These are phyloP conservation scores for Tricholauxania praeusta DNA, from an alignment of 2,888 invertebrate genomes.

Conservation along the genomic window DNA sequence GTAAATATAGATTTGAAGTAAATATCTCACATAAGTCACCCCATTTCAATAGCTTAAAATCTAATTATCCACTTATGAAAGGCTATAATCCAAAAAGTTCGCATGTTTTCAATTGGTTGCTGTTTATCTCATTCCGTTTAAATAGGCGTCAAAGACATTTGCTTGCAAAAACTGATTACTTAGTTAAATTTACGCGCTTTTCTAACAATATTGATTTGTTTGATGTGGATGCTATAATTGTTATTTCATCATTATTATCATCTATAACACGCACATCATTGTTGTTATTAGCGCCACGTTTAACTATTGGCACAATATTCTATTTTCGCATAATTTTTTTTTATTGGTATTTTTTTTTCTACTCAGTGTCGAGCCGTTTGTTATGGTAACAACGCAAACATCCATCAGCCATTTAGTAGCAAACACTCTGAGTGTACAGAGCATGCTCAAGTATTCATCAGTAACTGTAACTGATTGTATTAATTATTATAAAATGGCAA, in stretches of 20 bases:
- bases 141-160: constrained; percentile 18
- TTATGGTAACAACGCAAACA: not conserved
- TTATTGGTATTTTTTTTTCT: not conserved
- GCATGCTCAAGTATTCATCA: constrained; percentile 10
- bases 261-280: not conserved
- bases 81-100: not conserved
- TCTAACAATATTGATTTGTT: not conserved
- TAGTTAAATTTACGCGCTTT: constrained; percentile 6
- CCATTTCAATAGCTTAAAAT: too few relatives aligned
- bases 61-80: too few relatives aligned
- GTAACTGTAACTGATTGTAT: not conserved
- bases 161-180: constrained; percentile 11
- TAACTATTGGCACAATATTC: constrained; percentile 27
- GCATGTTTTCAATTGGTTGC: not conserved
- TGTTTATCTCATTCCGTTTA: not conserved
- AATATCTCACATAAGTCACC: too few relatives aligned
- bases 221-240: not conserved
- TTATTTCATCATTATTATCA: constrained; percentile 8
- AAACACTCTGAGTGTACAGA: not conserved
- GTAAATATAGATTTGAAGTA: too few relatives aligned
- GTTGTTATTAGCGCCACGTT: constrained; percentile 26
- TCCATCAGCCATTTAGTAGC: not conserved
- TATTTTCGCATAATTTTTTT: constrained; percentile 7
- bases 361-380: not conserved
- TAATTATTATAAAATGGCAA: constrained; percentile 21